Percentiles rank a stretch among this genome's conserved stretches.
phyloP scores from a whole-genome alignment of 2,113 vertebrate species.

The Chitala chitala region DNA sequence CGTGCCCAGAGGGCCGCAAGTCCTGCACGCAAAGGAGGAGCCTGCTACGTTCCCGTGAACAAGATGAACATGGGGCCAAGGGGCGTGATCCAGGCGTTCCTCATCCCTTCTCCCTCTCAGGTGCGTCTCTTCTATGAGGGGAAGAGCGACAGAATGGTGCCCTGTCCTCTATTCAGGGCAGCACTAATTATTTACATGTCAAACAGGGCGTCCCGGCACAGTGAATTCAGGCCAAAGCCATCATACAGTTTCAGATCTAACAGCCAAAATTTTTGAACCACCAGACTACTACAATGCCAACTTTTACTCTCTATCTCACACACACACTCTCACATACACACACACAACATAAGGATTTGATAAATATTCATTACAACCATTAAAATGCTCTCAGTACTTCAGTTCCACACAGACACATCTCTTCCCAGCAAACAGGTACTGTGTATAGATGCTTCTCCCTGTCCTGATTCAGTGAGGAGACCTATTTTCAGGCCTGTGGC shows the following conservation, averaged over 20 bases:
- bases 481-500: not conserved
- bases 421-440: not conserved
- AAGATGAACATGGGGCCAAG: too few species aligned
- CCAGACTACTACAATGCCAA: too few species aligned
- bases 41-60: too few species aligned
- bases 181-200: too few species aligned
- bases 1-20: too few species aligned
- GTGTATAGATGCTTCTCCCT: not conserved
- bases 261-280: too few species aligned
- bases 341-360: not conserved
- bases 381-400: not conserved
- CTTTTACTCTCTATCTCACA: not conserved
- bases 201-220: not conserved
- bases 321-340: not conserved
- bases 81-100: too few species aligned
- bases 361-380: not conserved
- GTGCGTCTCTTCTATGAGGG: too few species aligned
- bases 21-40: too few species aligned
- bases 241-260: too few species aligned
- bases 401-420: not conserved
- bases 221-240: not conserved
- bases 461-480: not conserved
- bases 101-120: not conserved
- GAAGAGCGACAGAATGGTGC: too few species aligned
- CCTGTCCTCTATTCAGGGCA: too few species aligned